A percentile compares a stretch with the other conserved stretches of the same genome.
Evolutionary conservation across 1,140 invertebrate genomes (phyloP).

Genomic region (Aphelinus certus): DNA sequence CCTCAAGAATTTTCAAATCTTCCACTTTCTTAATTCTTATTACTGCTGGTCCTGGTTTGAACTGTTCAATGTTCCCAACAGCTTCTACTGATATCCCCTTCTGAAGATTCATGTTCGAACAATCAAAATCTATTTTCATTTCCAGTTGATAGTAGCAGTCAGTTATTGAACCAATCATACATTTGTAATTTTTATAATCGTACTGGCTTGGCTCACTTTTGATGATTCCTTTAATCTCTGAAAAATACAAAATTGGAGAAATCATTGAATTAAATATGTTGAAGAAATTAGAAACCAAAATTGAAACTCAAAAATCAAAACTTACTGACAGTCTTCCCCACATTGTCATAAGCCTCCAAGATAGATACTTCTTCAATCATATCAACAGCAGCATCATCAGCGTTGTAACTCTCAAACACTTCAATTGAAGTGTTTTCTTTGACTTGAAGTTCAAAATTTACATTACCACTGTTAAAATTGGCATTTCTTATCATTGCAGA

Average conservation of each 20-base stretch:
- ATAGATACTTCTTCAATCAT: not conserved
- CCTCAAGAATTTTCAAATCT: no score
- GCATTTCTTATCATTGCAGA: not conserved
- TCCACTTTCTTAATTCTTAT: no score
- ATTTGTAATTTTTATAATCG: not conserved
- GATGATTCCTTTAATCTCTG: not conserved
- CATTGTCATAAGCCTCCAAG: not conserved
- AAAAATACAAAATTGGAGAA: not conserved
- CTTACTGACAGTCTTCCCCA: not conserved
- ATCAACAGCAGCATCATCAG: no score
- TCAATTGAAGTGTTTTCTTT: not conserved
- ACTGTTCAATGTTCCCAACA: not conserved
- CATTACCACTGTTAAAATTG: not conserved
- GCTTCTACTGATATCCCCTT: not conserved
- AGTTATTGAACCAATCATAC: not conserved
- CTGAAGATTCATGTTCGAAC: not conserved
- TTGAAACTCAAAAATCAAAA: not conserved
- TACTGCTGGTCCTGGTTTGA: no score
- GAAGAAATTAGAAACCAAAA: not conserved
- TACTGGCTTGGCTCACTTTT: not conserved
- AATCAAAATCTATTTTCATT: not conserved
- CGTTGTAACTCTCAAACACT: not conserved
- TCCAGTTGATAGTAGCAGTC: not conserved
- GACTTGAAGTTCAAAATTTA: not conserved
- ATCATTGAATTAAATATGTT: not conserved